Conservation (phyloP, 64 coral and sea anemone species). For the Stichodactyla mertensii region DNA sequence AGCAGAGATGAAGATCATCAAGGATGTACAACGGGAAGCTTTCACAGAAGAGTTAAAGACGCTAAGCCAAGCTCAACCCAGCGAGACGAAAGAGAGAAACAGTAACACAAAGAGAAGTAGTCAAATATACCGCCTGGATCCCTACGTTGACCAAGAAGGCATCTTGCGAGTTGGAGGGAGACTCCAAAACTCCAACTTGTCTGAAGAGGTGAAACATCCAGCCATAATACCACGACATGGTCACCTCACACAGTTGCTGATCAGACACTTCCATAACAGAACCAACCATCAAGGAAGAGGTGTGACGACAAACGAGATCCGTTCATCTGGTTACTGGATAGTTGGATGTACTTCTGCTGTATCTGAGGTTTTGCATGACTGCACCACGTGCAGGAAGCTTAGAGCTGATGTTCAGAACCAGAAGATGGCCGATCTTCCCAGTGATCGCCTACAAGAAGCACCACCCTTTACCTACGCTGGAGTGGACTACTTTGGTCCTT, state of each 20-base stretch:
- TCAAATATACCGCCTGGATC: constrained; percentile 9
- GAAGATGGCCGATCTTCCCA: not conserved
- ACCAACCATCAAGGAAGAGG: not conserved
- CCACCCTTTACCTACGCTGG: not conserved
- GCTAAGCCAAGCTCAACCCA: not conserved
- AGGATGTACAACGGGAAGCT: not conserved
- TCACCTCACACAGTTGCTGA: constrained; percentile 1
- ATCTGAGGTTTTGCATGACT: too few relatives aligned
- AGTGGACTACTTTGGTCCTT: not conserved
- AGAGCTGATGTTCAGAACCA: not conserved
- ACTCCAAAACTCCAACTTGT: constrained; percentile 14
- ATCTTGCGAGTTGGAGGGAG: constrained; percentile 41
- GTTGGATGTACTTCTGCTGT: too few relatives aligned
- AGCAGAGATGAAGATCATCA: constrained; percentile 7
- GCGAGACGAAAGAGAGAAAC: not conserved
- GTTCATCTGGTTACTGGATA: too few relatives aligned
- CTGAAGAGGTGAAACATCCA: constrained; percentile 33
- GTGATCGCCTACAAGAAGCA: not conserved
- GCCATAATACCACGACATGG: constrained; percentile 15
- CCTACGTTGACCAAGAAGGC: constrained; percentile 4
- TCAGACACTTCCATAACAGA: not conserved
- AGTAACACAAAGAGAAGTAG: not conserved
- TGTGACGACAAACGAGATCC: not conserved
- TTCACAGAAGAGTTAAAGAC: constrained; percentile 19
- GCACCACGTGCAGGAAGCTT: too few relatives aligned